Evolutionary conservation across 2,888 invertebrate genomes (phyloP), one percentile per base, ranked within the genome.

Genomic region (Xylota sylvarum): DNA sequence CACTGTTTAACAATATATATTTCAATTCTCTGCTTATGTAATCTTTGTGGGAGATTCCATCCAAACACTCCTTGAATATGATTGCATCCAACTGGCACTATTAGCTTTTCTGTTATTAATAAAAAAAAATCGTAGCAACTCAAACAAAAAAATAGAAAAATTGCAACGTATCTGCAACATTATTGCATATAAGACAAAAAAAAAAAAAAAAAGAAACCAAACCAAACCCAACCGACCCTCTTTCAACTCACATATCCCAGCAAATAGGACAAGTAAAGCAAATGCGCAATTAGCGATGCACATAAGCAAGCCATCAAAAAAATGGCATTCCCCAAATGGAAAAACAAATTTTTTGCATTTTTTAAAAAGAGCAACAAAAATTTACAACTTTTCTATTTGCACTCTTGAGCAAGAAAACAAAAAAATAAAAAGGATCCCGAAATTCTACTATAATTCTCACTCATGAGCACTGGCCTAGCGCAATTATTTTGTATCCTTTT

Each of bases 261-360:
- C 86, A 86, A 86, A 86, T 86, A 86, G 86, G 86, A 86, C 86
- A 86, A 86, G 86, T 77, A 82, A 86, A 86, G 62, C 82, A 86
- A 86, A 82, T 82, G 82, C 67, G 86, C 82, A 86, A 86, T 86
- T 82, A 86, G 82, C 86, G 67, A 62, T 77, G 86, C 86, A 78
- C 72, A 82, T 74, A 79, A 64, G 69, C 52, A 70, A 43, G 65
- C 65, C 76, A 70, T 58, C 72, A n/a, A 40, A 30, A n/a, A 32
- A 32, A 32, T 32, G 5, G 37, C 37, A 9, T 37, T 37, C 12
- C 10, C 9, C 62, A 73, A 62, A 79, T 70, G 46, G 10, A 52
- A 78, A 70, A 70, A 70, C 43, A 70, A 48, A 50, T 52, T 76
- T 62, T 69, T 62, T 64, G 69, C 56, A 60, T 74, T 81, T 27